Base-by-base conservation (phyloP, 23 tunicate genomes). In the Trididemnum nubilum region DNA sequence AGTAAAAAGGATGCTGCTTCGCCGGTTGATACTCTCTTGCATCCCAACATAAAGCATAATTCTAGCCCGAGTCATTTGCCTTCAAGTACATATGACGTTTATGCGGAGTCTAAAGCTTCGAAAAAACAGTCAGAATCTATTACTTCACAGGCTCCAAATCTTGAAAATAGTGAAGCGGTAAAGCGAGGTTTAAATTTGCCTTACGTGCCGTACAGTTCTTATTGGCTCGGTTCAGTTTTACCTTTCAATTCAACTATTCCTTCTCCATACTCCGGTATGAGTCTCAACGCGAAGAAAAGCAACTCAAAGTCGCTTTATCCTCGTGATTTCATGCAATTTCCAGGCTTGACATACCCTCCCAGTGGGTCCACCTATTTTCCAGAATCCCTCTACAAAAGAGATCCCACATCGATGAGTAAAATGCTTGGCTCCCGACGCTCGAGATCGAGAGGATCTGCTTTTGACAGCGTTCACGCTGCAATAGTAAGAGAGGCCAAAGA, bases 401-500 rank as follows among this genome's bases (percentile, higher is more conserved):
- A 22, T 2, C 36, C 78, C 34, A 33, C 86, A 5, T 60, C 78
- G 4, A 51, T 51, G 32, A 36, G 44, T 2, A 82, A 82, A 34
- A 9, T 44, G 60, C 32, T 61, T 23, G 5, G 35, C 33, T 33
- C 70, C 22, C 84, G 84, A 22, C 76, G 80, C 1, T 33, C 78
- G 26, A 63, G 90, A 40, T 27, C 84, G 2, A 64, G 90, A 31
- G 90, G 84, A 1, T 59, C 72, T 12, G 83, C 97, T 23, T 80
- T 91, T 22, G 90, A 91, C 49, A 85, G 83, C 59, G 64, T 91
- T 25, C 97, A 91, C 69, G 98, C 94, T 58, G 94, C 95, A 19
- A 94, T 94, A 28, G 98, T 94, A 1, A 83, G 95, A 2, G 91
- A 89, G 79, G 98, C 98, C 1, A 94, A 94, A 87, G 88, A 89